Percentiles rank a stretch among this genome's conserved stretches.
Conservation (phyloP, 2,888 invertebrate species). For the Drosophila rubida region DNA sequence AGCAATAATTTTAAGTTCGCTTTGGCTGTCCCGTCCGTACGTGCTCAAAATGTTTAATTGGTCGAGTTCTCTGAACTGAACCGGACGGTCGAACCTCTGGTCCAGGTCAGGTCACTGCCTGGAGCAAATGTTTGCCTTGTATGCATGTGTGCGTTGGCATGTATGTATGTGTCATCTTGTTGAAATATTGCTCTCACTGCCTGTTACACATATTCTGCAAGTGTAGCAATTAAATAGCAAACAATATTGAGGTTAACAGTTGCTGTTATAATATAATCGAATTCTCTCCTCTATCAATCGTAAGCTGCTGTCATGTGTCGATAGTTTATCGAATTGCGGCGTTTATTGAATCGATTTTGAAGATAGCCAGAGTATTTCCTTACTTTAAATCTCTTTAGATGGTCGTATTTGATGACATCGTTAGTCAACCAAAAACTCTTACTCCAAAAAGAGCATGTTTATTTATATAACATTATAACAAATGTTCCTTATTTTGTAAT, state of each 20-base stretch:
- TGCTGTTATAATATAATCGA: neutral
- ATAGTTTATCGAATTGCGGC: too few relatives aligned
- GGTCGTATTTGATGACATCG: too few relatives aligned
- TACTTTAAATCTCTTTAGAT: too few relatives aligned
- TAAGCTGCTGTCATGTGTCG: too few relatives aligned
- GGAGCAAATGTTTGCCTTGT: neutral
- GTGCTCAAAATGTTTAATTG: conserved; percentile 67
- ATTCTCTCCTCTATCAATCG: too few relatives aligned
- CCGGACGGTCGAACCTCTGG: neutral
- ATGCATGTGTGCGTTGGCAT: neutral
- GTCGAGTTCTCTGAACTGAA: conserved; percentile 31
- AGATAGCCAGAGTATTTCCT: too few relatives aligned
- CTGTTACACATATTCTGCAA: conserved; percentile 6
- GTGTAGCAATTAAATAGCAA: neutral
- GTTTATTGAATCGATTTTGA: too few relatives aligned
- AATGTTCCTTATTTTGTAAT: too few relatives aligned
- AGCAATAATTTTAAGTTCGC: conserved; percentile 46
- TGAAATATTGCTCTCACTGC: conserved; percentile 31
- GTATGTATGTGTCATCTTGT: conserved; percentile 12
- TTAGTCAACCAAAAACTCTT: too few relatives aligned
- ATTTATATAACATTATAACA: too few relatives aligned
- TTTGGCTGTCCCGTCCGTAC: conserved; percentile 41
- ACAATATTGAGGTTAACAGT: neutral
- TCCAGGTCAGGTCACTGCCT: conserved; percentile 25
- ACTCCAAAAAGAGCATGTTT: too few relatives aligned